phyloP scores from a whole-genome alignment of 2,113 vertebrate genomes.

The Harpagus bidentatus region DNA sequence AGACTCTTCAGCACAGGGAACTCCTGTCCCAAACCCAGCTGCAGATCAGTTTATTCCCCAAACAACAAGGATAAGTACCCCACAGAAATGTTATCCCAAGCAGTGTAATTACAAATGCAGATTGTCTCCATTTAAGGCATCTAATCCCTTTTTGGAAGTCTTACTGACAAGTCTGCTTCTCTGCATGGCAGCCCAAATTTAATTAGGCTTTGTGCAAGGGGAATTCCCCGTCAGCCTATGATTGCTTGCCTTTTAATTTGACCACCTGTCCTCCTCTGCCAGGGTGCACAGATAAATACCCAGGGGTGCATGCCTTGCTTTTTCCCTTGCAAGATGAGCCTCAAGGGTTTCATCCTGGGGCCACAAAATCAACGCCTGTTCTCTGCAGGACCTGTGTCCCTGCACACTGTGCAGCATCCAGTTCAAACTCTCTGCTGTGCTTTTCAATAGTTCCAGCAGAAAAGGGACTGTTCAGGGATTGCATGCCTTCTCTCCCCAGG shows the following conservation, averaged over 20 bases:
- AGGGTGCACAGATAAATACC: background rate
- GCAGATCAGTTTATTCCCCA: background rate
- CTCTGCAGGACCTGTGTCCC: background rate
- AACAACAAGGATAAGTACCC: background rate
- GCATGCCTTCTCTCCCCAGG: background rate
- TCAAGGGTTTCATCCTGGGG: background rate
- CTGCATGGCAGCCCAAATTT: background rate
- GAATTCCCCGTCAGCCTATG: background rate
- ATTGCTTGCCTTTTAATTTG: background rate
- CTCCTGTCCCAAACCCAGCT: background rate
- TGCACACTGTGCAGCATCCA: fast-evolving
- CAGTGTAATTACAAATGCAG: conserved; percentile 21
- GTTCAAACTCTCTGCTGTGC: background rate
- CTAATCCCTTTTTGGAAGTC: conserved; percentile 7
- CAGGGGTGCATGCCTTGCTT: background rate
- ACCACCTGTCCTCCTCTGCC: background rate
- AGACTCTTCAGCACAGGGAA: background rate
- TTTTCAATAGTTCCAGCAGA: background rate
- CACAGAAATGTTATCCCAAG: background rate
- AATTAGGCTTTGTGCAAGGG: background rate
- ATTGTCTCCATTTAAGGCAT: background rate
- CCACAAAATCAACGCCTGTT: fast-evolving
- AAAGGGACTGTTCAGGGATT: background rate
- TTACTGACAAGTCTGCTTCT: conserved; percentile 2
- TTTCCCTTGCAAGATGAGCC: background rate